These are phyloP conservation scores for Taxidea taxus DNA, from an alignment of 2,113 vertebrate species.

Conservation along the genomic window DNA sequence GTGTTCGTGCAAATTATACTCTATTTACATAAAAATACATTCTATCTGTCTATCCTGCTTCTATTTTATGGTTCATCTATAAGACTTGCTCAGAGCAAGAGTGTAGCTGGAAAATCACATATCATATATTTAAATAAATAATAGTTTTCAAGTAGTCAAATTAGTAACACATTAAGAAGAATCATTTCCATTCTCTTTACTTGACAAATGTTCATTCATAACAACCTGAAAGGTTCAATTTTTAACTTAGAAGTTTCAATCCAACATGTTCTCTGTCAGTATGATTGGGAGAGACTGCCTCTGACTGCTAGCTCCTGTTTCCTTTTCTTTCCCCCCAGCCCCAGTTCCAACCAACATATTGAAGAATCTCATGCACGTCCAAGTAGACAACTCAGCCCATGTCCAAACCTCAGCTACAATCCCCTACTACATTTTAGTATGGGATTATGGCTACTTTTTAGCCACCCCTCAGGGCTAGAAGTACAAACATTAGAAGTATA, in stretches of 20 bases:
- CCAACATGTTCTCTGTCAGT: background rate
- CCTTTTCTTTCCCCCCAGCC: no score
- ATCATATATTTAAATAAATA: background rate
- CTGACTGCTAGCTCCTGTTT: background rate
- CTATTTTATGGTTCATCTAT: background rate
- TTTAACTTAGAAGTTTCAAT: background rate
- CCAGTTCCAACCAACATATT: background rate
- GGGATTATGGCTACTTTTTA: background rate
- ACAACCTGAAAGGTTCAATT: background rate
- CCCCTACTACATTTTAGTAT: background rate
- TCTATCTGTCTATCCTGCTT: background rate
- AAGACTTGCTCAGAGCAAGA: background rate
- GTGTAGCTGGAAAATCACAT: background rate
- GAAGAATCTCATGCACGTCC: background rate
- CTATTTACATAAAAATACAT: background rate
- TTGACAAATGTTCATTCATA: background rate
- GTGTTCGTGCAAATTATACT: background rate
- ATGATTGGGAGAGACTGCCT: background rate
- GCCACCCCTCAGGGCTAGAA: background rate
- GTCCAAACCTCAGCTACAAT: background rate
- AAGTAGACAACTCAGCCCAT: background rate
- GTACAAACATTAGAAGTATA: background rate
- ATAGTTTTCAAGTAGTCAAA: conserved; percentile 1
- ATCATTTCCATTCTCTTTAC: background rate
- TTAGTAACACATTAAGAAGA: background rate